Percentiles rank a stretch among this genome's conserved stretches.
These are phyloP conservation scores for Zootermopsis nevadensis DNA, from an alignment of 2,888 invertebrate genomes.

Conservation along the genomic window DNA sequence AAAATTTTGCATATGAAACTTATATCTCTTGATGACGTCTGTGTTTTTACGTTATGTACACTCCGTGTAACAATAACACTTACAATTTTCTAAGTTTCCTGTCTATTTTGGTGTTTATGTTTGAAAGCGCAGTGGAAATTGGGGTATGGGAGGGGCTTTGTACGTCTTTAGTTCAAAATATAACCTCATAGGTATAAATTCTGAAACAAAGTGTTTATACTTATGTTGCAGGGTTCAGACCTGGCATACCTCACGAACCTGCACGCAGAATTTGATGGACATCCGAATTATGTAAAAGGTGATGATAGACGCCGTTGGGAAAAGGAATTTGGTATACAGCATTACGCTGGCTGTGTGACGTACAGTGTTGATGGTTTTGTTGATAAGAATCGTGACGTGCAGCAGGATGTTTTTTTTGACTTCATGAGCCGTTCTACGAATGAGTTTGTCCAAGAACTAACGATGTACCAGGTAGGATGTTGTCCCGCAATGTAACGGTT, in stretches of 20 bases:
- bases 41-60: no score
- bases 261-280: constrained; percentile 86
- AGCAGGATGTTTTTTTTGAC: constrained; percentile 93
- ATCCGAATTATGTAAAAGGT: constrained; percentile 86
- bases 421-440: constrained; percentile 86
- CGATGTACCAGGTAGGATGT: constrained; percentile 72
- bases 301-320: constrained; percentile 90
- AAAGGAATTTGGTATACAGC: constrained; percentile 87
- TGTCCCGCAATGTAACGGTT: no score
- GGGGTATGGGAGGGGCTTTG: no score
- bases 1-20: no score
- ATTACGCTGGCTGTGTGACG: constrained; percentile 90
- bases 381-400: constrained; percentile 92
- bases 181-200: no score
- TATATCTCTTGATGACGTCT: no score
- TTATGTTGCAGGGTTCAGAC: constrained; percentile 77
- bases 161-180: no score
- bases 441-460: constrained; percentile 82
- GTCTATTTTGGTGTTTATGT: no score
- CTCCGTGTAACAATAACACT: no score
- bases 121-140: no score
- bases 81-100: no score
- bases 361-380: constrained; percentile 87
- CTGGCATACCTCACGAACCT: constrained; percentile 88
- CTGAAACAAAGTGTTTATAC: constrained; percentile 37